Evolutionary conservation across 2,113 vertebrate genomes (phyloP).

Genomic region (Cynopterus brachyotis): DNA sequence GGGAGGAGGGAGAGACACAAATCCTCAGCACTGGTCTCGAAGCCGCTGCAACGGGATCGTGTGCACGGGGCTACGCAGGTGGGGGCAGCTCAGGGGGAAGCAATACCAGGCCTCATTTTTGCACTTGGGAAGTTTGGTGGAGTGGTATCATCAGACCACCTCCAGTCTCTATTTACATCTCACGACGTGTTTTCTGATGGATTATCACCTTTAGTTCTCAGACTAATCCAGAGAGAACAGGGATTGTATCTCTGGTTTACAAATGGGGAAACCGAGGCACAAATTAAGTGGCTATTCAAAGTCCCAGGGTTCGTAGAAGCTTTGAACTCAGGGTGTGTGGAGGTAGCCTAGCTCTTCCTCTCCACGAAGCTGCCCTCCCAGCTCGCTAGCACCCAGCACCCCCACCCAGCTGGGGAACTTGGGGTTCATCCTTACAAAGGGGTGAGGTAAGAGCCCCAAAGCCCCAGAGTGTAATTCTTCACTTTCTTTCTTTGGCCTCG

Average conservation of each 20-base stretch:
- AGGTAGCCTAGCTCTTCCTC: too few species aligned
- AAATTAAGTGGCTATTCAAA: neutral
- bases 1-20: neutral
- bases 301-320: neutral
- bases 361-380: neutral
- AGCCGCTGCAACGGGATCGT: fast-evolving
- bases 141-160: too few species aligned
- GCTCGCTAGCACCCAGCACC: neutral
- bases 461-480: too few species aligned
- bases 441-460: neutral
- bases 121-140: neutral
- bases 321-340: neutral
- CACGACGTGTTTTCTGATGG: neutral
- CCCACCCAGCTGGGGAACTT: fast-evolving
- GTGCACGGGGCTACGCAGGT: fast-evolving
- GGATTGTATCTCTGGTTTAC: neutral
- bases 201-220: neutral
- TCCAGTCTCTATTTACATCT: neutral
- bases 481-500: neutral
- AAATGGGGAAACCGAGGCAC: neutral
- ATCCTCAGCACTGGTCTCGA: fast-evolving
- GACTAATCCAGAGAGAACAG: neutral
- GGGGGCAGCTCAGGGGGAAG: neutral
- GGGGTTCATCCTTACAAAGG: neutral
- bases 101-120: neutral